A percentile compares a stretch with the other conserved stretches of the same genome.
These are phyloP conservation scores for Drosophila nasuta DNA, from an alignment of 1,140 invertebrate species.

Conservation along the genomic window DNA sequence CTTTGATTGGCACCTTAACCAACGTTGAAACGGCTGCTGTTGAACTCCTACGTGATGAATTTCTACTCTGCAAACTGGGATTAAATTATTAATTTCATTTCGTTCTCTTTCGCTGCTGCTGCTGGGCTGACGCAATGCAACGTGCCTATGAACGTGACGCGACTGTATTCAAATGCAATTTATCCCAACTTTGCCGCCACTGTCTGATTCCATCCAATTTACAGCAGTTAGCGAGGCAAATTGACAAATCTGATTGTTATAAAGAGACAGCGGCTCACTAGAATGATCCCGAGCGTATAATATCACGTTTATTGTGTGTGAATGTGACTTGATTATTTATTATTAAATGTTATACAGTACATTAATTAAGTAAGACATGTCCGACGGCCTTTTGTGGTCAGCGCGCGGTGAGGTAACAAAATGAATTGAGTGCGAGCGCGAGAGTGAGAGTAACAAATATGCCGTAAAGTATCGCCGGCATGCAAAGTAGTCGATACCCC, in stretches of 20 bases:
- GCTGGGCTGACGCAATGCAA: slow-evolving; percentile 29
- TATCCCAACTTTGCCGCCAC: slow-evolving; percentile 32
- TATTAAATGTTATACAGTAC: slow-evolving; percentile 9
- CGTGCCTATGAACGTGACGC: slow-evolving; percentile 30
- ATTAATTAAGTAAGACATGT: slow-evolving; percentile 73
- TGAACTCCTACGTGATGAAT: slow-evolving; percentile 5
- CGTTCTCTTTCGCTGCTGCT: slow-evolving; percentile 32
- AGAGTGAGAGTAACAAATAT: slow-evolving; percentile 43
- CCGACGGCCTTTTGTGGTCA: slow-evolving; percentile 54
- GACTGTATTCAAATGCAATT: slow-evolving; percentile 40
- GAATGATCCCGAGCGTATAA: slow-evolving; percentile 15
- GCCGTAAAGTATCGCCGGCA: slow-evolving; percentile 56
- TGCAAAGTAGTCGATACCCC: slow-evolving; percentile 61
- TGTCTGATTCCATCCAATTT: slow-evolving; percentile 49
- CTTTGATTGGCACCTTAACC: not conserved
- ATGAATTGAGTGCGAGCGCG: slow-evolving; percentile 41
- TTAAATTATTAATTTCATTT: slow-evolving; percentile 33
- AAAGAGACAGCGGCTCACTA: slow-evolving; percentile 27
- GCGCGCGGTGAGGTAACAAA: slow-evolving; percentile 66
- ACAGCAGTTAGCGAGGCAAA: slow-evolving; percentile 52
- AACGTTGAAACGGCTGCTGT: not conserved
- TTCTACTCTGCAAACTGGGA: slow-evolving; percentile 6
- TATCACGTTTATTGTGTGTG: slow-evolving; percentile 36
- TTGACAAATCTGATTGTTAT: slow-evolving; percentile 37
- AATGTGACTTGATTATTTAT: slow-evolving; percentile 20